Base-by-base conservation (phyloP, 2,797 vertebrate genomes). In the Enteromius paludinosus region DNA sequence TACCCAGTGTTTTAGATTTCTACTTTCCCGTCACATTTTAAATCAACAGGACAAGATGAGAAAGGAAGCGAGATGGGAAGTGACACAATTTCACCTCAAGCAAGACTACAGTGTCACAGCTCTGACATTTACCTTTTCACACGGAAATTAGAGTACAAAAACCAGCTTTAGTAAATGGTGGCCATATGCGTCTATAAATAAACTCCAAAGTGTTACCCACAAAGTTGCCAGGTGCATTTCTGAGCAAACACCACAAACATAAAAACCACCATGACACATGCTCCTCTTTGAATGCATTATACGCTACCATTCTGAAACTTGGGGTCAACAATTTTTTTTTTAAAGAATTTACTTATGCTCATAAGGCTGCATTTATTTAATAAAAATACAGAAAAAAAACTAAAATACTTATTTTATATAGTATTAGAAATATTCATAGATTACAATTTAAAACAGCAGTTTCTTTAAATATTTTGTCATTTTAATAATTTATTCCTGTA, bases 1-100 rank as follows among this genome's bases (percentile, higher is more conserved):
- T 20, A 18, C 62, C 15, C 5, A 7, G 25, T 28, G 25, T 28
- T 4, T 65, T 35, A 35, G 5, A 15, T 64, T 66, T 65, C 33
- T 66, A 9, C 18, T 38, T 35, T 66, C 33, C 33, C n/a, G 64
- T 66, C 18, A 66, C 30, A 38, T 66, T n/a, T 66, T 12, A 64
- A 66, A 66, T 66, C 33, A 66, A 38, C 35, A 66, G 64, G 64
- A 41, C 33, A n/a, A 66, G 33, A 38, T n/a, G 4, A 66, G 61
- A 64, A 38, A 38, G 35, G 64, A 66, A 66, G 64, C 4, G 0
- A 20, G 18, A n/a, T 4, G 18, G 64, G 64, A 66, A 66, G 17
- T 66, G 64, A 38, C 18, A 18, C 61, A 66, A 66, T 33, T 33
- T 66, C 18, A 38, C 6, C 33, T 11, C 33, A 66, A 20, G 18